Conservation (phyloP, 2,888 invertebrate genomes). For the Tetragnatha montana region DNA sequence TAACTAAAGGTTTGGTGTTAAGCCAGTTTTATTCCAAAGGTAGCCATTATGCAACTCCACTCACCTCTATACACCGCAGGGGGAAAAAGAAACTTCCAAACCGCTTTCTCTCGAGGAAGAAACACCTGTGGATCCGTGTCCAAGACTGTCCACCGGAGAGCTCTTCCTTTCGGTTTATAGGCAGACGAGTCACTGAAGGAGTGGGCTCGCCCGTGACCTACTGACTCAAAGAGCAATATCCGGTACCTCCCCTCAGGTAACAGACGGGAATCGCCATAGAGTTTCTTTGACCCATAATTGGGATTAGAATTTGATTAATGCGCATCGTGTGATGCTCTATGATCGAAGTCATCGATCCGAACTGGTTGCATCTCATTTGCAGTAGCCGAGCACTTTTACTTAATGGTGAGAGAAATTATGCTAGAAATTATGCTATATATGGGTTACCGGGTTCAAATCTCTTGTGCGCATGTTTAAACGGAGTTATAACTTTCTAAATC, state of each 20-base stretch:
- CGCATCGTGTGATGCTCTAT: conserved; percentile 28
- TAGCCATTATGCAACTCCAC: not conserved
- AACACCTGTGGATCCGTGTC: conserved; percentile 1
- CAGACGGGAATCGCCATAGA: conserved; percentile 31
- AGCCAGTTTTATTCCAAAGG: too few relatives aligned
- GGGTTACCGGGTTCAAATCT: not conserved
- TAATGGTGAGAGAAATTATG: not conserved
- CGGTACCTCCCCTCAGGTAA: conserved; percentile 51
- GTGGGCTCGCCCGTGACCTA: conserved; percentile 64
- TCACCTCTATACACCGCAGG: not conserved
- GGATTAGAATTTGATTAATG: conserved; percentile 29
- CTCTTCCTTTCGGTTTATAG: conserved; percentile 59
- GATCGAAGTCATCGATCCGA: conserved; percentile 45
- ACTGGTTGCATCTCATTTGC: conserved; percentile 33
- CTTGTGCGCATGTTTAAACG: not conserved
- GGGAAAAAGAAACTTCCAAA: not conserved
- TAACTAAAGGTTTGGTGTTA: not conserved
- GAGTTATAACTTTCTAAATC: not conserved
- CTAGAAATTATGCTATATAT: not conserved
- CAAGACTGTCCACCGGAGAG: conserved; percentile 14
- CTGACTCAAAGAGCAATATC: conserved; percentile 62
- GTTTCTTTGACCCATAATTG: conserved; percentile 7
- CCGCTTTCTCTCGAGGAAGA: not conserved
- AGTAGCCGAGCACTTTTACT: conserved; percentile 39
- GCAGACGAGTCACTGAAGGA: conserved; percentile 37